Conservation (phyloP, 2,888 invertebrate genomes). For the Anoplius nigerrimus region DNA sequence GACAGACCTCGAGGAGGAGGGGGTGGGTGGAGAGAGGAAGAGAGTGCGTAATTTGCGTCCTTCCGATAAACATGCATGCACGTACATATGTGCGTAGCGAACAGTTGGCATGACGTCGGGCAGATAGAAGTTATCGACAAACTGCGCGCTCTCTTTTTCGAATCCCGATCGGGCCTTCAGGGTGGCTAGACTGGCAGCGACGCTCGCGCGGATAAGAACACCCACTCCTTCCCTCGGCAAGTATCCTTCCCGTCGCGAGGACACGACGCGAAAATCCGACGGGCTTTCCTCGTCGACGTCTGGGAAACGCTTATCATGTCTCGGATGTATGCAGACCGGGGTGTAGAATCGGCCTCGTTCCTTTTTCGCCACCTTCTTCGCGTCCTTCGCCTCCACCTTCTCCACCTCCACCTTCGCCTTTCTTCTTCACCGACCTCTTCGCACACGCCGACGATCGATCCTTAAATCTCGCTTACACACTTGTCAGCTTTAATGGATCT, state of each 20-base stretch:
- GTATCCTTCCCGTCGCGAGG: slow-evolving; percentile 37
- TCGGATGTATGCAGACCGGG: slow-evolving; percentile 39
- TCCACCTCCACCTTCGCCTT: neutral
- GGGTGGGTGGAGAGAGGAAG: too few species aligned
- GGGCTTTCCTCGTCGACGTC: slow-evolving; percentile 45
- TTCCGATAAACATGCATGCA: slow-evolving; percentile 4
- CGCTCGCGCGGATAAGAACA: slow-evolving; percentile 22
- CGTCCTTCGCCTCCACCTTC: neutral
- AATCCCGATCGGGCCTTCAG: slow-evolving; percentile 17
- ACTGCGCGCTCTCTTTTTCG: slow-evolving; percentile 13
- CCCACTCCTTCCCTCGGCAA: neutral
- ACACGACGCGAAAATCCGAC: slow-evolving; percentile 56
- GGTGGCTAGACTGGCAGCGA: slow-evolving; percentile 15
- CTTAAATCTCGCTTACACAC: slow-evolving; percentile 27
- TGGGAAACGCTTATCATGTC: slow-evolving; percentile 56
- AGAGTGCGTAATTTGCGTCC: neutral
- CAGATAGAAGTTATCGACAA: slow-evolving; percentile 25
- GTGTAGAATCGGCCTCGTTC: slow-evolving; percentile 2
- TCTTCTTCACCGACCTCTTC: slow-evolving; percentile 6
- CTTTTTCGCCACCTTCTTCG: neutral
- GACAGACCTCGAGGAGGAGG: too few species aligned
- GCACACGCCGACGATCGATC: slow-evolving; percentile 27
- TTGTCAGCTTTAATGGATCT: slow-evolving; percentile 34
- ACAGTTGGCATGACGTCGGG: slow-evolving; percentile 6
- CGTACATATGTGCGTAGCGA: neutral